Percentiles rank a stretch among this genome's conserved stretches.
Conservation (phyloP, 2,113 vertebrate species). For the Excalfactoria chinensis region DNA sequence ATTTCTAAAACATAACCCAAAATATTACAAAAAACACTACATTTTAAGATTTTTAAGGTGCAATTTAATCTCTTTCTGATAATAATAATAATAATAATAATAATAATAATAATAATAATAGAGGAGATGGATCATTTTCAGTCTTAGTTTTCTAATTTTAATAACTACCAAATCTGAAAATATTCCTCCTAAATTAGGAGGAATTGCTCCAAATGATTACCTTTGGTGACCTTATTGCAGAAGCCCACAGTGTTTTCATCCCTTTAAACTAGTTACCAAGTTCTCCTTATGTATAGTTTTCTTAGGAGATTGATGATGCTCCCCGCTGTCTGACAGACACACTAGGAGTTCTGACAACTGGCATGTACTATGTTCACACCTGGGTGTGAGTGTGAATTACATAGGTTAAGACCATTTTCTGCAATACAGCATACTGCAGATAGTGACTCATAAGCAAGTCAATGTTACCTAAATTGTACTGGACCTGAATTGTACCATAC, state of each 20-base stretch:
- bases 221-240: neutral
- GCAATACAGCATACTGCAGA: neutral
- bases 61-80: neutral
- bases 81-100: too few relatives aligned
- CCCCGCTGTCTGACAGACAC: neutral
- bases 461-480: rapidly evolving
- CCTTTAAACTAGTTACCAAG: neutral
- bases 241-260: rapidly evolving
- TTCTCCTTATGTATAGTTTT: neutral
- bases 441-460: neutral
- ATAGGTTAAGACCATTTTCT: neutral
- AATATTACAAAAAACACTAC: neutral
- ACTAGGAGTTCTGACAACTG: neutral
- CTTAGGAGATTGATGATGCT: neutral
- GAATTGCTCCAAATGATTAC: neutral
- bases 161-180: neutral
- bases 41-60: neutral
- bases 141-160: neutral
- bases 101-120: too few relatives aligned
- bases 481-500: neutral
- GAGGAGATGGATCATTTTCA: neutral
- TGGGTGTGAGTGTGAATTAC: too few relatives aligned
- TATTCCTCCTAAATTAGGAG: neutral
- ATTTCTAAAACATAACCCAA: neutral
- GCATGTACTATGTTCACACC: rapidly evolving